Percentiles rank a stretch among this genome's conserved stretches.
phyloP scores from a whole-genome alignment of 1,140 invertebrate genomes.

The Liolophura sinensis region DNA sequence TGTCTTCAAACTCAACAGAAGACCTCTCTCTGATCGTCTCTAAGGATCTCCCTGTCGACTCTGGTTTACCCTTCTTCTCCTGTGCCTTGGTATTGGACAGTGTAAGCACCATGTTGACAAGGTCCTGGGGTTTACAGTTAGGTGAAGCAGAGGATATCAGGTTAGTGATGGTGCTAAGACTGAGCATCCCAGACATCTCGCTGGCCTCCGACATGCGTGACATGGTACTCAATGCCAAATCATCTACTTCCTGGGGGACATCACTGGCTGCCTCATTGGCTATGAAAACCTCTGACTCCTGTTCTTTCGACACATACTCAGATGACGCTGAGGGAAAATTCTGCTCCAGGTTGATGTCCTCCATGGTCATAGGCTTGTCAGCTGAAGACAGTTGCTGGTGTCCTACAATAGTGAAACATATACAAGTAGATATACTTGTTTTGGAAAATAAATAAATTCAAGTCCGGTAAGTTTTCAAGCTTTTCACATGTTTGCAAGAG shows the following conservation, averaged over 20 bases:
- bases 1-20: constrained; percentile 3
- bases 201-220: not conserved
- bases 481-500: no score
- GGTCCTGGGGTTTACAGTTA: constrained; percentile 13
- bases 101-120: constrained; percentile 17
- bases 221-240: constrained; percentile 5
- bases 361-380: no score
- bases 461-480: no score
- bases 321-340: no score
- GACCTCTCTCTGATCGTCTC: not conserved
- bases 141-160: constrained; percentile 9
- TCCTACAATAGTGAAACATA: no score
- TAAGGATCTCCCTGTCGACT: not conserved
- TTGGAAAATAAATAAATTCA: no score
- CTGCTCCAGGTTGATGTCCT: no score
- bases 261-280: no score
- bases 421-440: no score
- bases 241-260: constrained; percentile 8
- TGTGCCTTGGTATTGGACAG: constrained; percentile 13
- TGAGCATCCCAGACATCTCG: constrained; percentile 6
- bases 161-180: constrained; percentile 16
- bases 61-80: not conserved
- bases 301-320: no score
- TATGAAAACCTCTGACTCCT: no score
- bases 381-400: no score